A percentile compares a stretch with the other conserved stretches of the same genome.
Evolutionary conservation across 2,113 vertebrate genomes (phyloP).

Genomic region (rabbit (Oryctolagus cuniculus)): mOryCun1.1 NC_091432.1:215720001-215720500

Average conservation of each 20-base stretch:
- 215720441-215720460: too few species aligned
- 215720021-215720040: too few species aligned
- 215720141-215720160: not conserved
- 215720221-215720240: not conserved
- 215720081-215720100: not conserved
- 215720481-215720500: too few species aligned
- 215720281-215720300: not conserved
- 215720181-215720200: not conserved
- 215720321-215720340: not conserved
- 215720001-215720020: too few species aligned
- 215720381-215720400: conserved; percentile 12
- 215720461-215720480: too few species aligned
- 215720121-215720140: not conserved
- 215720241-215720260: not conserved
- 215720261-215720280: not conserved
- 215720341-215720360: conserved; percentile 15
- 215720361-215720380: not conserved
- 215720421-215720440: not conserved
- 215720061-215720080: not conserved
- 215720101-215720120: conserved; percentile 8
- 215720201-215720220: not conserved
- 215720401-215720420: not conserved
- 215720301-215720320: not conserved
- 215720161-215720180: not conserved
- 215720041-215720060: not conserved